Percentiles rank a stretch among this genome's conserved stretches.
phyloP scores from a whole-genome alignment of 2,113 vertebrate genomes.

The Pagrus major region DNA sequence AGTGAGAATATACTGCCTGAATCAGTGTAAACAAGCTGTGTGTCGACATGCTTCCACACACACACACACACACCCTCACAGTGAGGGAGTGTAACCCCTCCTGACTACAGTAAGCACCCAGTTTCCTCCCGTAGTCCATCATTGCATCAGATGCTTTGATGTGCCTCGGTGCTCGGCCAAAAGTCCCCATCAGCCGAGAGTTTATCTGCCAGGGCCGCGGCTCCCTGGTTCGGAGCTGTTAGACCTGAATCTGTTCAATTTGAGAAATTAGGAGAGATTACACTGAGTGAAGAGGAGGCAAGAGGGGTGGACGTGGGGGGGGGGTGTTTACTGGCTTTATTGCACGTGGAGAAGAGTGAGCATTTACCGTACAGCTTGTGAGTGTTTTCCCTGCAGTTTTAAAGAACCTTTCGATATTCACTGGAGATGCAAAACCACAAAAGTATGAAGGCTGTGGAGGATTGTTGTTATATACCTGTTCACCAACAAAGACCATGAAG shows the following conservation, averaged over 20 bases:
- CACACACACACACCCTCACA: constrained; percentile 23
- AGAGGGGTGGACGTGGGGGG: background rate
- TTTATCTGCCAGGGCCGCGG: constrained; percentile 21
- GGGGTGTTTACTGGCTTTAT: background rate
- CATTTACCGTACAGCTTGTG: background rate
- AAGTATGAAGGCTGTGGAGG: background rate
- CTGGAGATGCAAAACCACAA: background rate
- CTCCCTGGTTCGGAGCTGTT: constrained; percentile 14
- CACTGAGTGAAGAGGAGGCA: background rate
- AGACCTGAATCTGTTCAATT: constrained; percentile 9
- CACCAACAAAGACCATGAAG: too few relatives aligned
- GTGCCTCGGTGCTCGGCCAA: constrained; percentile 26
- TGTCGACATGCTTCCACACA: constrained; percentile 11
- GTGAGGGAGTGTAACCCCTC: constrained; percentile 8
- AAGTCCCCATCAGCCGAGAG: constrained; percentile 44
- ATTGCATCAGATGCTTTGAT: constrained; percentile 76
- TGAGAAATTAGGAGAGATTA: constrained; percentile 40
- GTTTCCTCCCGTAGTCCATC: constrained; percentile 59
- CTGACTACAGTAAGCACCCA: constrained; percentile 62
- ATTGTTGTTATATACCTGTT: background rate
- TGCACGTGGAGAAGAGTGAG: background rate
- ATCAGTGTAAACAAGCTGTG: constrained; percentile 27
- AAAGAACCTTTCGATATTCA: background rate
- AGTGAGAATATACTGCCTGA: constrained; percentile 24
- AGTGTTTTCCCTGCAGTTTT: background rate